phyloP scores from a whole-genome alignment of 2,797 vertebrate genomes.

The Phrynocephalus forsythii region DNA sequence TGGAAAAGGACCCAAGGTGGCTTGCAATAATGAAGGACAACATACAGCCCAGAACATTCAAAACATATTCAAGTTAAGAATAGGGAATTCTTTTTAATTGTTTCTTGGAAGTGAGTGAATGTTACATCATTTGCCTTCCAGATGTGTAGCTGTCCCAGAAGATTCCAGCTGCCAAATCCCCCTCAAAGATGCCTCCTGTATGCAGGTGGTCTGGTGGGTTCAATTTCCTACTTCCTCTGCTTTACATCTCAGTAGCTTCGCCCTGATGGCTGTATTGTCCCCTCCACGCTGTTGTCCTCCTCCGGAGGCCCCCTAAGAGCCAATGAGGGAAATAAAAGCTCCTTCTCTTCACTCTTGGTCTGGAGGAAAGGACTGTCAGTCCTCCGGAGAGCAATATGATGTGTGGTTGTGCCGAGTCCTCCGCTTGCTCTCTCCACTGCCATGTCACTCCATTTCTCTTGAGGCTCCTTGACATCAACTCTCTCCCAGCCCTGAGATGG shows the following conservation, averaged over 20 bases:
- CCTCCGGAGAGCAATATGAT: constrained; percentile 14
- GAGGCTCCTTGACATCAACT: constrained; percentile 61
- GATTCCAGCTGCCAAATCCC: background rate
- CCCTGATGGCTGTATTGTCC: background rate
- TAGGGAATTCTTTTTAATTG: no score
- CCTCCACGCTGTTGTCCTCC: background rate
- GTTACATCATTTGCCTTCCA: no score
- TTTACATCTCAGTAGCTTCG: background rate
- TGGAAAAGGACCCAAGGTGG: no score
- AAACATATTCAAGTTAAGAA: no score
- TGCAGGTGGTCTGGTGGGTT: background rate
- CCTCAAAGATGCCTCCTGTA: background rate
- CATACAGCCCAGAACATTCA: no score
- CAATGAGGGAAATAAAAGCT: background rate
- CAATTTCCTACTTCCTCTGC: background rate
- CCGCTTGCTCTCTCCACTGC: background rate
- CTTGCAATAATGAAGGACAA: no score
- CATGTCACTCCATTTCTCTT: background rate
- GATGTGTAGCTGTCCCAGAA: no score
- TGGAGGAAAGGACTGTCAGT: constrained; percentile 4
- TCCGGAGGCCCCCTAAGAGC: constrained; percentile 11
- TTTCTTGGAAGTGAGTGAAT: no score
- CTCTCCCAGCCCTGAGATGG: constrained; percentile 40
- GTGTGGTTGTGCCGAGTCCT: background rate
- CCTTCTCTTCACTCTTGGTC: constrained; percentile 20